Conservation (phyloP, 2,888 invertebrate species). For the Cheilosia vernalis region DNA sequence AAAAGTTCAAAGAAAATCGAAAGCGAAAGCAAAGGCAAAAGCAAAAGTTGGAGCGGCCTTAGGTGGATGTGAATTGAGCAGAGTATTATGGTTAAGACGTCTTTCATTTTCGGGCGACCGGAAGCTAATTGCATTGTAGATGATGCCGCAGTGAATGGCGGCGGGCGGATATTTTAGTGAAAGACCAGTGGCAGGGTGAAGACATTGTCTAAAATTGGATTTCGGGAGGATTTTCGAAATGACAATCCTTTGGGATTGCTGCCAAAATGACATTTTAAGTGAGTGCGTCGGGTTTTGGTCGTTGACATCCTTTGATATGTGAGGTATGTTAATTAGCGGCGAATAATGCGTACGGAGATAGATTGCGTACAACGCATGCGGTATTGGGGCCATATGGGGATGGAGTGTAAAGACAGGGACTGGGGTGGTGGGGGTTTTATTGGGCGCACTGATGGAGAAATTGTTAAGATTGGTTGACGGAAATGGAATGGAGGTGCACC, state of each 20-base stretch:
- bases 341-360: conserved; percentile 10
- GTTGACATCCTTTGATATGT: conserved; percentile 66
- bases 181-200: conserved; percentile 36
- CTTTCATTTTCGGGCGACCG: conserved; percentile 62
- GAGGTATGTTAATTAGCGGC: conserved; percentile 68
- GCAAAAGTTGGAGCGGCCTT: conserved; percentile 21
- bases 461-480: no score
- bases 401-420: not conserved
- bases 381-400: conserved; percentile 6
- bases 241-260: conserved; percentile 54
- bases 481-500: no score
- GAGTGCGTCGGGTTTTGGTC: conserved; percentile 34
- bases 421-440: conserved; percentile 11
- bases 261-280: conserved; percentile 64
- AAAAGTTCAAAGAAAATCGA: conserved; percentile 69
- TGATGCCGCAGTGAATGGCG: conserved; percentile 24
- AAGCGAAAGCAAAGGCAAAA: conserved; percentile 44
- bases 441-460: no score
- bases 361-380: conserved; percentile 5
- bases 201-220: conserved; percentile 53
- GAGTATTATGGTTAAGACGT: conserved; percentile 18
- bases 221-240: conserved; percentile 14
- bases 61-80: not conserved
- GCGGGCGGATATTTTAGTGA: conserved; percentile 31
- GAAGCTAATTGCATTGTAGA: conserved; percentile 62